A percentile compares a stretch with the other conserved stretches of the same genome.
Evolutionary conservation across 2,888 invertebrate genomes (phyloP).

Genomic region (Theretra japonica): DNA sequence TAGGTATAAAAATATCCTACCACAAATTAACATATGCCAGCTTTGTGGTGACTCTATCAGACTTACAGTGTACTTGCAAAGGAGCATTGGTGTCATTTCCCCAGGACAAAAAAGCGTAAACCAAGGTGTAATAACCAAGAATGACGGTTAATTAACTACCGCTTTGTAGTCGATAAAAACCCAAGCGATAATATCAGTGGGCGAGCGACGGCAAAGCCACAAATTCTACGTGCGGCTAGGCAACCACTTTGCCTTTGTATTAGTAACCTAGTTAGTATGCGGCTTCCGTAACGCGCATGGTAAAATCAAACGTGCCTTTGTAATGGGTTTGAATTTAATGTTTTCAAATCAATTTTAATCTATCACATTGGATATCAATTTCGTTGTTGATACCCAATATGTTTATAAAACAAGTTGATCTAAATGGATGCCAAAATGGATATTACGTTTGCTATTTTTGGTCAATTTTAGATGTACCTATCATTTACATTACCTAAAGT

Average conservation of each 20-base stretch:
- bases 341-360: conserved; percentile 38
- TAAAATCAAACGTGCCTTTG: conserved; percentile 37
- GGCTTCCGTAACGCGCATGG: conserved; percentile 46
- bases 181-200: conserved; percentile 10
- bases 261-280: conserved; percentile 46
- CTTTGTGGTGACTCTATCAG: too few species aligned
- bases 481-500: too few species aligned
- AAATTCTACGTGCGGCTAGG: not conserved
- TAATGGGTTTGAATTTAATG: conserved; percentile 33
- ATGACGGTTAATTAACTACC: not conserved
- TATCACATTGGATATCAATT: not conserved
- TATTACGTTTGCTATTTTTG: too few species aligned
- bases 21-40: too few species aligned
- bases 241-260: conserved; percentile 29
- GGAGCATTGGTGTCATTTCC: too few species aligned
- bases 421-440: too few species aligned
- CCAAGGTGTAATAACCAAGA: not conserved
- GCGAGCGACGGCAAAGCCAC: not conserved
- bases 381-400: too few species aligned
- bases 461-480: too few species aligned
- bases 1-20: too few species aligned
- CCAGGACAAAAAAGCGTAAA: not conserved
- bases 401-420: not conserved
- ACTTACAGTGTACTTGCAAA: too few species aligned
- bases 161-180: not conserved